phyloP scores from a whole-genome alignment of 2,797 vertebrate species.

The Semaprochilodus insignis region DNA sequence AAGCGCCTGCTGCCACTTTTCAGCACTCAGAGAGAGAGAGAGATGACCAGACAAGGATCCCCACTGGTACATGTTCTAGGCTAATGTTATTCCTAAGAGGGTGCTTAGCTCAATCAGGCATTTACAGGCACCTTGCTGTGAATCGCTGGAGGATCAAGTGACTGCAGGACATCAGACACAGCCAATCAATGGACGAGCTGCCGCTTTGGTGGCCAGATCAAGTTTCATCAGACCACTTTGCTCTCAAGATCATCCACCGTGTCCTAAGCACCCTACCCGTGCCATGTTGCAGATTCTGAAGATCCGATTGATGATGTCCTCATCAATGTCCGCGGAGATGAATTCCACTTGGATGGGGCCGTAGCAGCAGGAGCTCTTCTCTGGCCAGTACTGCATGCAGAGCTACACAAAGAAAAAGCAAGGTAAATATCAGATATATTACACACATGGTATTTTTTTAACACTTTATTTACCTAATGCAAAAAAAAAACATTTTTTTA shows the following conservation, averaged over 20 bases:
- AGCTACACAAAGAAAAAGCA: slow-evolving; percentile 72
- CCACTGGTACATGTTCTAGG: too few species aligned
- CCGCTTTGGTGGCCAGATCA: slow-evolving; percentile 5
- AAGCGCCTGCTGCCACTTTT: too few species aligned
- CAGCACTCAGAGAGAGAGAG: too few species aligned
- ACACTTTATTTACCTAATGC: too few species aligned
- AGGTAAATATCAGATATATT: background rate
- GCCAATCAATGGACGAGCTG: slow-evolving; percentile 30
- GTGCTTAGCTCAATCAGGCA: background rate
- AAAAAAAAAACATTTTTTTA: too few species aligned
- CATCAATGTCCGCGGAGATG: slow-evolving; percentile 95
- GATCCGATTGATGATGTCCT: slow-evolving; percentile 96
- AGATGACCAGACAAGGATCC: too few species aligned
- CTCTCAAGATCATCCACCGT: slow-evolving; percentile 16
- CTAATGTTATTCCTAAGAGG: background rate
- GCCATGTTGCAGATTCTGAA: slow-evolving; percentile 99
- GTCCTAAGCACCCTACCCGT: slow-evolving; percentile 75
- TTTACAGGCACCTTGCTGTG: slow-evolving; percentile 2
- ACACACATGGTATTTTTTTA: too few species aligned
- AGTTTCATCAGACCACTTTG: background rate
- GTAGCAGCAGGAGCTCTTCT: slow-evolving; percentile 94
- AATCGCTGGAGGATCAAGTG: slow-evolving; percentile 32
- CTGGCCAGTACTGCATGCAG: slow-evolving; percentile 98
- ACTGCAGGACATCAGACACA: slow-evolving; percentile 2
- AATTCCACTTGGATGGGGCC: slow-evolving; percentile 97